These are phyloP conservation scores for Agrotis exclamationis DNA, from an alignment of 2,888 invertebrate genomes.

Conservation along the genomic window DNA sequence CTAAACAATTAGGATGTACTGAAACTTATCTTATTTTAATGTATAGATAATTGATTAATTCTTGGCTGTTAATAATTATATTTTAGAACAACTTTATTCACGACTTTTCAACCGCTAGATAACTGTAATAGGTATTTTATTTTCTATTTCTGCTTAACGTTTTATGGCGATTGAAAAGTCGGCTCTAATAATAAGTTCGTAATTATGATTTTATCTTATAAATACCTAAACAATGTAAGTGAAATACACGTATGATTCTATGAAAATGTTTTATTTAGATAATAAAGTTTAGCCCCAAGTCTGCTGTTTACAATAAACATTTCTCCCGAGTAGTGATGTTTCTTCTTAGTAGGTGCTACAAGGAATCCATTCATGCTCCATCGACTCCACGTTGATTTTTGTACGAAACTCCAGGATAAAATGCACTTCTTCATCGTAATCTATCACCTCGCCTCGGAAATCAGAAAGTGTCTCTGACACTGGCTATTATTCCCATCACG, in stretches of 20 bases:
- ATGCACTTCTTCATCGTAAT: no score
- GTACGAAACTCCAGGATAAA: no score
- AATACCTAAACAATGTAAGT: constrained; percentile 24
- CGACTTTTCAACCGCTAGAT: constrained; percentile 15
- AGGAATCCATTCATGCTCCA: no score
- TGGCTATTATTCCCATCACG: no score
- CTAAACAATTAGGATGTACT: constrained; percentile 23
- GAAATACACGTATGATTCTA: constrained; percentile 45
- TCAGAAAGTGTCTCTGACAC: no score
- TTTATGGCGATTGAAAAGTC: constrained; percentile 27
- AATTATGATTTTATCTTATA: constrained; percentile 24
- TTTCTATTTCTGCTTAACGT: constrained; percentile 6
- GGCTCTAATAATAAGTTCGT: constrained; percentile 1
- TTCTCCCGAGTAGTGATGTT: no score
- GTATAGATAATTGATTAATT: constrained; percentile 26
- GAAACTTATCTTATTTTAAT: constrained; percentile 26
- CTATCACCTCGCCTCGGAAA: no score
- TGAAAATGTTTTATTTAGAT: constrained; percentile 30
- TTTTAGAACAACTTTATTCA: constrained; percentile 21
- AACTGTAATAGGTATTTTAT: background rate
- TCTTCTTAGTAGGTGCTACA: no score
- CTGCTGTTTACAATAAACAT: no score
- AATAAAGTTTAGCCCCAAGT: no score
- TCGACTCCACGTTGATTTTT: no score
- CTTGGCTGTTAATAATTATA: constrained; percentile 50